Conservation (phyloP, 1,140 invertebrate genomes). For the Gonioctena quinquepunctata region DNA sequence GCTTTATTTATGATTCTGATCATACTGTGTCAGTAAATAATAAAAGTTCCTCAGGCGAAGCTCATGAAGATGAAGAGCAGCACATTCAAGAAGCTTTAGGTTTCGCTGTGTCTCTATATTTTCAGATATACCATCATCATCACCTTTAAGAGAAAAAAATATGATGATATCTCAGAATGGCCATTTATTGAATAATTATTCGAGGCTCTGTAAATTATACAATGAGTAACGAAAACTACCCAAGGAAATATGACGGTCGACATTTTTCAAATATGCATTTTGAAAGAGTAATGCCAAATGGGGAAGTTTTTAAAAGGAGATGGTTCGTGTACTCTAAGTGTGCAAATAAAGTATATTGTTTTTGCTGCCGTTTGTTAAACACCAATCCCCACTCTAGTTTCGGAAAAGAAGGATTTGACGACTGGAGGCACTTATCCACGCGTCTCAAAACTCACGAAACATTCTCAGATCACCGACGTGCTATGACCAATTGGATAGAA, state of each 20-base stretch:
- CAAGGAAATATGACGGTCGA: not conserved
- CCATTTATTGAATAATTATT: not conserved
- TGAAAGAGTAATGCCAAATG: not conserved
- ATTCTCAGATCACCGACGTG: not conserved
- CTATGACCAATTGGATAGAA: not conserved
- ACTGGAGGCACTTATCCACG: not conserved
- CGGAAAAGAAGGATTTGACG: not conserved
- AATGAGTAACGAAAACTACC: not conserved
- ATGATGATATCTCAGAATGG: not conserved
- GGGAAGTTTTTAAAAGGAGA: not conserved
- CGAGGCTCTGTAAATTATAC: not conserved
- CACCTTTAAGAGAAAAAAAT: not conserved
- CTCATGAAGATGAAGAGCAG: not conserved
- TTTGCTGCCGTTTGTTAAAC: not conserved
- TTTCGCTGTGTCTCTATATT: not conserved
- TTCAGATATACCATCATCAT: not conserved
- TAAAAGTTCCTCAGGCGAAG: not conserved
- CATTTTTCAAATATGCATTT: not conserved
- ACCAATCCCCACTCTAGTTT: not conserved
- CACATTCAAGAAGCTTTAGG: not conserved
- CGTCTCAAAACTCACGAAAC: not conserved
- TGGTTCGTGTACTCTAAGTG: not conserved
- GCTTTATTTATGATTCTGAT: too few species aligned
- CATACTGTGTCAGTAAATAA: too few species aligned
- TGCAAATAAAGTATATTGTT: not conserved